Evolutionary conservation across 2,113 vertebrate genomes (phyloP).

Genomic region (Rhinoptilus africanus): DNA sequence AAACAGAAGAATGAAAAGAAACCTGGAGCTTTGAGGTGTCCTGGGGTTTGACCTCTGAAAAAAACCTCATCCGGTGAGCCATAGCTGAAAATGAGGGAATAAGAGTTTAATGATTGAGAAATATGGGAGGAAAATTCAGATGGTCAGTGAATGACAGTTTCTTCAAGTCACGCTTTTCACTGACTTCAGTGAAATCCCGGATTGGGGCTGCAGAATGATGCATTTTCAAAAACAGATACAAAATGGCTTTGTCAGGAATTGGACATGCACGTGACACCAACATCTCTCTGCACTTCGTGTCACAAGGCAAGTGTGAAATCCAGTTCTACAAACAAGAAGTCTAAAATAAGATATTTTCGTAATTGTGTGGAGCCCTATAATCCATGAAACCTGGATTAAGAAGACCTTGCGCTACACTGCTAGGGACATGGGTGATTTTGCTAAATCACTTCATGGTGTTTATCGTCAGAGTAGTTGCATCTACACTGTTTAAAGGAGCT

Average conservation of each 20-base stretch:
- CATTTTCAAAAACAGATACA: not conserved
- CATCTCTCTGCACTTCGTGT: not conserved
- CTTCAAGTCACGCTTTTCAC: not conserved
- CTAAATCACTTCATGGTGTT: not conserved
- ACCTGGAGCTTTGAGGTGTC: not conserved
- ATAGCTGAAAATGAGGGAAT: not conserved
- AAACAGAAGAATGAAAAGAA: not conserved
- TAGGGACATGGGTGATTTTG: not conserved
- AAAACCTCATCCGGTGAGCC: not conserved
- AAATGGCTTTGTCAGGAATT: not conserved
- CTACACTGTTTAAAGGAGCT: not conserved
- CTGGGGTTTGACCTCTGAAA: not conserved
- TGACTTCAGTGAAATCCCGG: not conserved
- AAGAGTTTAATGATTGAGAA: not conserved
- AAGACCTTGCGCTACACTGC: not conserved
- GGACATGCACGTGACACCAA: not conserved
- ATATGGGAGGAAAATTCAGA: not conserved
- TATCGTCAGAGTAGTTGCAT: not conserved
- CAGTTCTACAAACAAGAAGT: not conserved
- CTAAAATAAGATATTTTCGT: not conserved
- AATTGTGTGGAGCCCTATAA: fast-evolving
- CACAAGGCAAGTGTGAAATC: not conserved
- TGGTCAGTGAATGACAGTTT: not conserved
- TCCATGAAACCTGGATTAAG: not conserved
- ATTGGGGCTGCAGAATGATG: not conserved